A percentile compares a stretch with the other conserved stretches of the same genome.
Conservation (phyloP, 2,113 vertebrate genomes). For the Otis tarda region DNA sequence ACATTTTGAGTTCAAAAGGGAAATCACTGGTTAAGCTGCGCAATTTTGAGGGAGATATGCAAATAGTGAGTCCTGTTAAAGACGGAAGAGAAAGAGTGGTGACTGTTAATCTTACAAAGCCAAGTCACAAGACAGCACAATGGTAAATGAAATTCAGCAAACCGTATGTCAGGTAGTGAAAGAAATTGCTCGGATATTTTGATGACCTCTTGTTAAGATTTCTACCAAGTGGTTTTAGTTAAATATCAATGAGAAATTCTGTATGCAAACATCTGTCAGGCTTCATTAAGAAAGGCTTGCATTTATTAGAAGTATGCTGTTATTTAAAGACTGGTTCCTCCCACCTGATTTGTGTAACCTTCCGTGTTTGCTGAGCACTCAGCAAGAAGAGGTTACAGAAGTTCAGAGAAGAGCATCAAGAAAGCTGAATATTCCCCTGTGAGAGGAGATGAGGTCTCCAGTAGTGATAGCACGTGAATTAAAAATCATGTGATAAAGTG, state of each 20-base stretch:
- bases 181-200: background rate
- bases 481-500: background rate
- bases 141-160: background rate
- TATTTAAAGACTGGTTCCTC: background rate
- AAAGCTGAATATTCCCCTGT: background rate
- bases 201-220: conserved; percentile 10
- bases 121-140: background rate
- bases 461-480: background rate
- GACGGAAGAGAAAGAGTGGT: background rate
- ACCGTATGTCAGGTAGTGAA: background rate
- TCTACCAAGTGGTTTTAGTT: background rate
- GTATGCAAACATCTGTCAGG: background rate
- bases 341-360: background rate
- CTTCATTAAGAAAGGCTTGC: background rate
- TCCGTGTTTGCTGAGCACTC: background rate
- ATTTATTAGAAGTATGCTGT: background rate
- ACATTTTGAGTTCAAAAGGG: background rate
- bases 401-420: background rate
- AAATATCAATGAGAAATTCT: background rate
- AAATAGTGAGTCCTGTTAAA: background rate
- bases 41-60: fast-evolving
- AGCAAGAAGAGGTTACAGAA: background rate
- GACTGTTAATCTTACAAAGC: background rate
- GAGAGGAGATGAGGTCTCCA: background rate
- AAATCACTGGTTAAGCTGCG: background rate